Evolutionary conservation across 2,888 invertebrate genomes (phyloP), one percentile per base, ranked within the genome.

Genomic region (Volucella inanis): DNA sequence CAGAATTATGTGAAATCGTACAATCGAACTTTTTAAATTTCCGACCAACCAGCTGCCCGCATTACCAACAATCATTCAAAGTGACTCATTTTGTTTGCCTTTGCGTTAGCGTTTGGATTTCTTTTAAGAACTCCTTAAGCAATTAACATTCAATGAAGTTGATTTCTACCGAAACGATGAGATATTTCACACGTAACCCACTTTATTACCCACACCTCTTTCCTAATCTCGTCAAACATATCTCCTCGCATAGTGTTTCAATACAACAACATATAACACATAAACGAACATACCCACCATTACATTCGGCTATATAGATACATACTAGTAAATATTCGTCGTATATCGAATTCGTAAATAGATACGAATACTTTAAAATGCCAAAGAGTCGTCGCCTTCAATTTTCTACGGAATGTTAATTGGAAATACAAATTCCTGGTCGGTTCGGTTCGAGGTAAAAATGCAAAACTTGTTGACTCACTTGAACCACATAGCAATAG

Each of bases 391-490:
- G 64, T 76, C 62, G 82, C 61, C 55, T 67, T 80, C 39, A 67
- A 55, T 71, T 84, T 74, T 64, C 57, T 15, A 31, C 18, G 85
- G 81, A 85, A 85, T 85, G 85, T 85, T 85, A 85, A 85, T 85
- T 85, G 85, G 85, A 85, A 85, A 81, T 81, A 85, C 81, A 85
- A 85, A 85, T 85, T 85, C 81, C 64, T 81, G 81, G 81, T 68
- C 81, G 59, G 81, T 80, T 79, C 71, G 80, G 70, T 80, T 85
- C 80, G 80, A 85, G 80, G 85, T 80, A 85, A 85, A 80, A 81
- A 81, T 81, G 85, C 85, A 81, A 85, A 85, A 85, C 85, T 81
- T 85, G 85, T 85, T 85, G 85, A 81, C 80, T 80, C 80, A 80
- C 76, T 85, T 85, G 85, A 75, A 85, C 80, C 76, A 84, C 57